These are phyloP conservation scores for Pipistrellus nathusii DNA, from an alignment of 2,797 vertebrate species.

Conservation along the genomic window DNA sequence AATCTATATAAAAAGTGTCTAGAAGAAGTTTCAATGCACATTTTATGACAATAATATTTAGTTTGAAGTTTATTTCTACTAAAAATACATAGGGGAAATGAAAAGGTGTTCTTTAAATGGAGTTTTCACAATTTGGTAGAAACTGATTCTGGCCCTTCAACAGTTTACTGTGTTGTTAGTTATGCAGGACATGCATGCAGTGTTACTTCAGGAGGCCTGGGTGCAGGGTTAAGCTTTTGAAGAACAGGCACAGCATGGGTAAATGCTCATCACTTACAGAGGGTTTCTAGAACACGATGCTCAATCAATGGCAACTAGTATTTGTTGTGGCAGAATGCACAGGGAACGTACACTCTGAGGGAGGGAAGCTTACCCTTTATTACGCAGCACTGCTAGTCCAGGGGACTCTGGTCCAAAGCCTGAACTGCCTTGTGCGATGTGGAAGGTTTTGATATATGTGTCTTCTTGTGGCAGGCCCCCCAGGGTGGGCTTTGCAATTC, in stretches of 20 bases:
- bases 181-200: neutral
- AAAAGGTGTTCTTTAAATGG: neutral
- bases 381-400: too few species aligned
- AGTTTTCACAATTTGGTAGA: neutral
- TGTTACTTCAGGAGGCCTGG: neutral
- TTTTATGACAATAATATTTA: neutral
- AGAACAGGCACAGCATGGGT: neutral
- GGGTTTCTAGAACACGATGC: neutral
- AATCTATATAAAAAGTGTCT: neutral
- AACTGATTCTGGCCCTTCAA: neutral
- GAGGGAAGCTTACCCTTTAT: too few species aligned
- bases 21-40: neutral
- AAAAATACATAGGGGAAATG: neutral
- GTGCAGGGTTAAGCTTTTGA: neutral
- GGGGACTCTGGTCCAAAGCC: too few species aligned
- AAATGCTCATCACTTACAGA: neutral
- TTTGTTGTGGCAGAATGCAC: neutral
- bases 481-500: too few species aligned
- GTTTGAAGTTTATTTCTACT: neutral
- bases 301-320: neutral
- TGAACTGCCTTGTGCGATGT: too few species aligned
- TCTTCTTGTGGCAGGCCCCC: too few species aligned
- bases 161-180: neutral
- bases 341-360: too few species aligned
- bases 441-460: too few species aligned